A percentile compares a stretch with the other conserved stretches of the same genome.
phyloP scores from a whole-genome alignment of 2,888 invertebrate species.

The Lapara coniferarum region DNA sequence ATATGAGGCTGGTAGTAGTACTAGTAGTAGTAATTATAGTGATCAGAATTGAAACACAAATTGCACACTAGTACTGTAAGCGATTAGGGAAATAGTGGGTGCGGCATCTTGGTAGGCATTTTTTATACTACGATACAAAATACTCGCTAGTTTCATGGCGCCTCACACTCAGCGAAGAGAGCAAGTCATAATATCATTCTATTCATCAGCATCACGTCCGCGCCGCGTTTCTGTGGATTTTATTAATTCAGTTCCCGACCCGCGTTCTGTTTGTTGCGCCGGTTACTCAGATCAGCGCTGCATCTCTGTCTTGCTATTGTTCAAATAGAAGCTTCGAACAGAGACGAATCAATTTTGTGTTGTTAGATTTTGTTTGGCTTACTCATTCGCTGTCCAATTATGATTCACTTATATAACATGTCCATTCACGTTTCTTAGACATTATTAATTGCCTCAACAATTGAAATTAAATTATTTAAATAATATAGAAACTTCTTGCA shows the following conservation, averaged over 20 bases:
- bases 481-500: too few relatives aligned
- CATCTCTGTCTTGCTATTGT: slow-evolving; percentile 10
- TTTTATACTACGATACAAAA: not conserved
- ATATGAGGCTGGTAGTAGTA: too few relatives aligned
- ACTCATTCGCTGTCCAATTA: too few relatives aligned
- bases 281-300: slow-evolving; percentile 24
- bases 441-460: too few relatives aligned
- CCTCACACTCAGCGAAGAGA: slow-evolving; percentile 40
- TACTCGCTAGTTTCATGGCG: slow-evolving; percentile 37
- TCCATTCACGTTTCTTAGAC: too few relatives aligned
- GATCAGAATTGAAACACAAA: too few relatives aligned
- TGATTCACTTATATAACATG: too few relatives aligned
- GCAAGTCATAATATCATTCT: slow-evolving; percentile 46
- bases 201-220: slow-evolving; percentile 49
- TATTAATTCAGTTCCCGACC: slow-evolving; percentile 24
- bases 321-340: not conserved
- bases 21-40: too few relatives aligned
- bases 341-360: not conserved
- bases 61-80: too few relatives aligned
- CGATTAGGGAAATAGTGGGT: too few relatives aligned
- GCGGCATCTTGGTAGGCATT: too few relatives aligned
- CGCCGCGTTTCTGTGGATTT: slow-evolving; percentile 40
- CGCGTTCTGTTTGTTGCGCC: slow-evolving; percentile 30
- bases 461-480: too few relatives aligned
- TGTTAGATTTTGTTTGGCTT: not conserved